phyloP scores from a whole-genome alignment of 2,797 vertebrate genomes.

The Hephaestus fuliginosus region DNA sequence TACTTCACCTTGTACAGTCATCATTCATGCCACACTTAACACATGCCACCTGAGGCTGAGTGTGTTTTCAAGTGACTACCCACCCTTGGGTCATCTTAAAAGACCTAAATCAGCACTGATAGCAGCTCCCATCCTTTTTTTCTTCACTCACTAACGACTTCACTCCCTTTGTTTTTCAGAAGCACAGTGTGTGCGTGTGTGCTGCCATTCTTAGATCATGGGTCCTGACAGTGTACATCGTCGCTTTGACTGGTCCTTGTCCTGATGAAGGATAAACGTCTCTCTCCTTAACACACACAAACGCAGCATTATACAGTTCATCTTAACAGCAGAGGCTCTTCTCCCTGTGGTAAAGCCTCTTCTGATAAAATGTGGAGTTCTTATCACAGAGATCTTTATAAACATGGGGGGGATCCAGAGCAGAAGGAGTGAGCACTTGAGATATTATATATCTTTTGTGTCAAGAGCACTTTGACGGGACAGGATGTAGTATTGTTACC shows the following conservation, averaged over 20 bases:
- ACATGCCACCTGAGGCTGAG: conserved; percentile 50
- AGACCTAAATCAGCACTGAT: conserved; percentile 56
- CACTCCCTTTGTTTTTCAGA: conserved; percentile 1
- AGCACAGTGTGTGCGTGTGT: conserved; percentile 6
- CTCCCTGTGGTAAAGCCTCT: conserved; percentile 2
- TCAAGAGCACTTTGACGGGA: conserved; percentile 13
- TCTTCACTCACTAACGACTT: not conserved
- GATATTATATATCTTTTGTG: not conserved
- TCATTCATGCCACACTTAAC: conserved; percentile 56
- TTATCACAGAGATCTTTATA: conserved; percentile 16
- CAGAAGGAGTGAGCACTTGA: conserved; percentile 1
- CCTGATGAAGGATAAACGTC: conserved; percentile 52
- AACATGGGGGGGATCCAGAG: not conserved
- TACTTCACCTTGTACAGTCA: conserved; percentile 48
- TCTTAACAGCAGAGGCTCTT: not conserved
- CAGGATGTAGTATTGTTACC: not conserved
- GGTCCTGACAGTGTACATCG: conserved; percentile 55
- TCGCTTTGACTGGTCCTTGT: conserved; percentile 57
- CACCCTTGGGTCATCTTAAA: conserved; percentile 43
- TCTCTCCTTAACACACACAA: conserved; percentile 39
- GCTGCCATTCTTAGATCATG: conserved; percentile 36
- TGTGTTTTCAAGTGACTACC: conserved; percentile 49
- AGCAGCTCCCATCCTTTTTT: conserved; percentile 21
- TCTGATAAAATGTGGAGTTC: conserved; percentile 28
- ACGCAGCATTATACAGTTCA: conserved; percentile 28